phyloP scores from a whole-genome alignment of 2,113 vertebrate genomes.

The Rallus limicola region DNA sequence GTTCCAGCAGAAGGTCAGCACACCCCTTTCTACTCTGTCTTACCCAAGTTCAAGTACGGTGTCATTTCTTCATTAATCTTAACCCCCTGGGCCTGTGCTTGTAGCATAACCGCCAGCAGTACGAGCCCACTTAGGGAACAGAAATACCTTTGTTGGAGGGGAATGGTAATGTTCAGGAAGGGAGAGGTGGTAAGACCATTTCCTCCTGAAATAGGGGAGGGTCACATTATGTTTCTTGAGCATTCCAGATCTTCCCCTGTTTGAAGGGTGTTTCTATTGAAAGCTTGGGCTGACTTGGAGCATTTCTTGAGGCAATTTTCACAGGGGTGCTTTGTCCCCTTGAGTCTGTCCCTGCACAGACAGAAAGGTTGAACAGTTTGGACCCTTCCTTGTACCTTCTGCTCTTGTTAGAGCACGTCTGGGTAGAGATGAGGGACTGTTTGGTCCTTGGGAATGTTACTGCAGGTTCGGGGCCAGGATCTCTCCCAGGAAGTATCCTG shows the following conservation, averaged over 20 bases:
- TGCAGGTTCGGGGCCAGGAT: not conserved
- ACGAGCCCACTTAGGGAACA: not conserved
- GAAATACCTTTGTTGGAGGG: not conserved
- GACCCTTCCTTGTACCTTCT: not conserved
- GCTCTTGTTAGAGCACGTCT: not conserved
- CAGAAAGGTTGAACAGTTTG: not conserved
- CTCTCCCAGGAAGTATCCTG: not conserved
- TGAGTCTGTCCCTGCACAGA: not conserved
- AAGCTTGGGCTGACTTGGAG: not conserved
- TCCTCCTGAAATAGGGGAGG: rapidly evolving
- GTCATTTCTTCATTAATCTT: rapidly evolving
- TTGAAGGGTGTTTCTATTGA: not conserved
- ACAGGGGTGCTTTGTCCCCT: not conserved
- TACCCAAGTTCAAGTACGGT: not conserved
- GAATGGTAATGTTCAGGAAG: rapidly evolving
- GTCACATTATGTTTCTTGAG: rapidly evolving
- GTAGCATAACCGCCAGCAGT: not conserved
- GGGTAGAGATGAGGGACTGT: not conserved
- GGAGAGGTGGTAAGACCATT: not conserved
- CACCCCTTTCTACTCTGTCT: rapidly evolving
- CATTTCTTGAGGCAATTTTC: not conserved
- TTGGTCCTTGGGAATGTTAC: not conserved
- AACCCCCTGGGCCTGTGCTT: rapidly evolving
- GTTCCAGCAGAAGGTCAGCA: not conserved
- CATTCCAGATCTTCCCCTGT: rapidly evolving